Base-by-base conservation (phyloP, 2,113 vertebrate genomes). In the Deroptyus accipitrinus region DNA sequence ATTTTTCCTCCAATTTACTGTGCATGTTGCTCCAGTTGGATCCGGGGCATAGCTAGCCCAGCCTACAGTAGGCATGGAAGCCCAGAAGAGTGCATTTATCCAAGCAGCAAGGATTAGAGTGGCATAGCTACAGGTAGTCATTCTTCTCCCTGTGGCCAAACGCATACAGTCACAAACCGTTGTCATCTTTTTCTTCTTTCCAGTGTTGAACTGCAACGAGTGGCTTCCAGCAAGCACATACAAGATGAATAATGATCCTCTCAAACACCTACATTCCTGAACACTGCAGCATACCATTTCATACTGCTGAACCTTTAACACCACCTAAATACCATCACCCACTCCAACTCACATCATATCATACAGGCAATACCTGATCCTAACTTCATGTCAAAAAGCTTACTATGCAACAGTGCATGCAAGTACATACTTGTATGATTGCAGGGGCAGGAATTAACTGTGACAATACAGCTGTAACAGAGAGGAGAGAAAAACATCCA, bases 11-110 rank as follows among this genome's bases (percentile, higher is more conserved):
- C 99, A 99, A 90, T 99, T 99, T 86, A 99, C 98, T 86, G 99
- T 99, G 96, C 99, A 99, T 0, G 99, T 99, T 14, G 99, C 99
- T 86, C 99, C 99, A 10, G 99, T 99, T 2, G 99, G 99, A 95
- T 99, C 99, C 0, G 99, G 99, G 72, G 99, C 99, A 4, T 99
- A 99, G 90, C 98, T 97, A 44, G 99, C 98, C 99, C 99, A 99
- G 70, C 99, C 99, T 48, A 98, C 52, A 10, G 98, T 62, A 4
- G 99, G 99, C 99, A 99, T 98, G 67, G 97, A 97, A 59, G 99
- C 99, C 99, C 99, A 99, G 92, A 99, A 99, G 31, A 99, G 93
- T 10, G 99, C 99, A 70, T 99, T 99, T 52, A 98, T 92, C 99
- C 99, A 99, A 11, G 99, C 99, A 42, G 98, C 98, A 90, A 98